Conservation (phyloP, 2,888 invertebrate species). For the Psylliodes chrysocephalus region DNA sequence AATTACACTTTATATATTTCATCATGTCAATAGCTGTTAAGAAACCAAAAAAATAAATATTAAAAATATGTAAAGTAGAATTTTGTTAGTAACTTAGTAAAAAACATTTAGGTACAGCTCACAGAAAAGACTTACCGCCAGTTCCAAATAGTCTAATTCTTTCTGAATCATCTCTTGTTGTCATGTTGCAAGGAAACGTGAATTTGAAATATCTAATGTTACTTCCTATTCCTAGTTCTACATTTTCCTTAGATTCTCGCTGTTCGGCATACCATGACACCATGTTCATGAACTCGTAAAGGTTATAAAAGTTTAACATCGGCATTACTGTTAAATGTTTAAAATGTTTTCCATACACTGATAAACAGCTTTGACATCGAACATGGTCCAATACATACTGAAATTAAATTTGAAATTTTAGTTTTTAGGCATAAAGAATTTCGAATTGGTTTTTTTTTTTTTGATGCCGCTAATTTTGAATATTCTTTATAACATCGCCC, state of each 20-base stretch:
- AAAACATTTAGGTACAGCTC: neutral
- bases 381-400: constrained; percentile 79
- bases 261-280: constrained; percentile 79
- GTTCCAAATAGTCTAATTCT: constrained; percentile 79
- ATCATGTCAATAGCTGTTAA: too few relatives aligned
- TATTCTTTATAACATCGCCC: too few relatives aligned
- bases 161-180: constrained; percentile 71
- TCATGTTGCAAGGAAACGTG: constrained; percentile 81
- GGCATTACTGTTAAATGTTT: constrained; percentile 76
- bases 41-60: too few relatives aligned
- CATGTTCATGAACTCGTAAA: constrained; percentile 86
- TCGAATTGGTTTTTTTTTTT: too few relatives aligned
- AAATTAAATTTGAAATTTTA: too few relatives aligned
- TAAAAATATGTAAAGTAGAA: too few relatives aligned
- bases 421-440: too few relatives aligned
- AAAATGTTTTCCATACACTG: constrained; percentile 74
- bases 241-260: constrained; percentile 55
- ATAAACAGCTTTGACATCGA: constrained; percentile 76
- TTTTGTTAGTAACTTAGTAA: constrained; percentile 61
- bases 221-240: constrained; percentile 66
- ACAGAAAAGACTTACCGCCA: constrained; percentile 66
- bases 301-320: constrained; percentile 81
- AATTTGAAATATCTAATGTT: constrained; percentile 73
- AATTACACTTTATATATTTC: too few relatives aligned
- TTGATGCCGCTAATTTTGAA: neutral